These are phyloP conservation scores for Meteorus sp. DNA, from an alignment of 1,140 invertebrate genomes.

Conservation along the genomic window DNA sequence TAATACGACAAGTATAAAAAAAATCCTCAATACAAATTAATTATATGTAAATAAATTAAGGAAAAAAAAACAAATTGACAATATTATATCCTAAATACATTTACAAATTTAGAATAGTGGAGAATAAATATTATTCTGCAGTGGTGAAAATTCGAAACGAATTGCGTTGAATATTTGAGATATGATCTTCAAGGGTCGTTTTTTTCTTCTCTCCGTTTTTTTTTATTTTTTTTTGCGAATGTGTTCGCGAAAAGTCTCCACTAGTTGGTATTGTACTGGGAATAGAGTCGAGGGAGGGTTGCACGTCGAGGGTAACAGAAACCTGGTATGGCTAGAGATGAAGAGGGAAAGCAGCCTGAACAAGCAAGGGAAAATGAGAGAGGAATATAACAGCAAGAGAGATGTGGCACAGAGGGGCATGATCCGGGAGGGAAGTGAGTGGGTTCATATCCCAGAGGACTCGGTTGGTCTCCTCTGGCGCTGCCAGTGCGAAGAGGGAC, in stretches of 20 bases:
- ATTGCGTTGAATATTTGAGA: constrained; percentile 16
- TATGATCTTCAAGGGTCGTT: constrained; percentile 16
- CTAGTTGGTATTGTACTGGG: constrained; percentile 29
- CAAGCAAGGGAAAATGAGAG: constrained; percentile 22
- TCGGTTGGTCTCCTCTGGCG: constrained; percentile 49
- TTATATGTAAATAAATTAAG: neutral
- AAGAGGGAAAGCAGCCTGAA: too few relatives aligned
- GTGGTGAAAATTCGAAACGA: constrained; percentile 9
- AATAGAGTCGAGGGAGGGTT: constrained; percentile 20
- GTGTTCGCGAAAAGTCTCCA: constrained; percentile 27
- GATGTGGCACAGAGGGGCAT: constrained; percentile 27
- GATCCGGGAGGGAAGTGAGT: constrained; percentile 37
- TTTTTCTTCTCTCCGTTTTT: neutral
- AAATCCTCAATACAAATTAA: neutral
- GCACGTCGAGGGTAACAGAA: constrained; percentile 23
- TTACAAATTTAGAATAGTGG: neutral
- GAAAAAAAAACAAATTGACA: neutral
- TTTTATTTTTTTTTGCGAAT: constrained; percentile 11
- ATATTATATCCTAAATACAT: neutral
- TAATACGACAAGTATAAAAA: constrained; percentile 41
- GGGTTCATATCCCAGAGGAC: constrained; percentile 51
- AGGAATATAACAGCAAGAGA: constrained; percentile 23
- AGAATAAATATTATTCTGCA: constrained; percentile 5
- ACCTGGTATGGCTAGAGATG: neutral
- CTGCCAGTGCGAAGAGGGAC: constrained; percentile 41